Base-by-base conservation (phyloP, 2,888 invertebrate genomes). In the Encarsia formosa region DNA sequence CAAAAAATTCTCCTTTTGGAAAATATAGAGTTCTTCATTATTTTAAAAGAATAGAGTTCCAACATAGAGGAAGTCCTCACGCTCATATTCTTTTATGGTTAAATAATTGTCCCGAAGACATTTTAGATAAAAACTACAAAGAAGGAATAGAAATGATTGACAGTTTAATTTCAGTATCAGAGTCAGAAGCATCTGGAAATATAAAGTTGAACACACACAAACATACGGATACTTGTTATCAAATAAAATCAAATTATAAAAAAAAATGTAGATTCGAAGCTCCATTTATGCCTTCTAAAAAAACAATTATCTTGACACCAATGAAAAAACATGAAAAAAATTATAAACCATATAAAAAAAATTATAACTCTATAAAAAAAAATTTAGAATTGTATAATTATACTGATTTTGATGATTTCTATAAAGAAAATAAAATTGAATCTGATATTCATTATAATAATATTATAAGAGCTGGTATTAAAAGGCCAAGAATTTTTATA, bases 51-150 rank as follows among this genome's bases (percentile, higher is more conserved):
- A 68, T 72, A 54, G 70, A 74, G 57, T 74, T 74, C 43, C 70
- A 71, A 49, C 67, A 72, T 61, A 56, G 64, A 50, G 73, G 70
- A 68, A 72, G 71, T 54, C 71, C 73, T 0, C 69, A 68, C 52
- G 72, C 70, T 9, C 73, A 74, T 34, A 68, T 71, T 60, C 61
- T 74, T 24, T 4, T 73, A 56, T 75, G 73, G 74, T 61, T 75
- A 11, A 58, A 69, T 37, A 38, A 71, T 41, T 72, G 64, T 40
- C 71, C 72, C 2, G 3, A 38, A 8, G 34, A 59, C 50, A 18
- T 20, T n/a, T 13, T 57, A 2, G 44, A 23, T 20, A 34, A 8
- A 29, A 13, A 35, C 15, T 62, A 61, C 52, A 52, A 56, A 38
- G 29, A 59, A 52, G 52, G 61, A 15, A 62, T 68, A 5, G 15